phyloP scores from a whole-genome alignment of 2,797 vertebrate species.

The Sitta carolinensis region DNA sequence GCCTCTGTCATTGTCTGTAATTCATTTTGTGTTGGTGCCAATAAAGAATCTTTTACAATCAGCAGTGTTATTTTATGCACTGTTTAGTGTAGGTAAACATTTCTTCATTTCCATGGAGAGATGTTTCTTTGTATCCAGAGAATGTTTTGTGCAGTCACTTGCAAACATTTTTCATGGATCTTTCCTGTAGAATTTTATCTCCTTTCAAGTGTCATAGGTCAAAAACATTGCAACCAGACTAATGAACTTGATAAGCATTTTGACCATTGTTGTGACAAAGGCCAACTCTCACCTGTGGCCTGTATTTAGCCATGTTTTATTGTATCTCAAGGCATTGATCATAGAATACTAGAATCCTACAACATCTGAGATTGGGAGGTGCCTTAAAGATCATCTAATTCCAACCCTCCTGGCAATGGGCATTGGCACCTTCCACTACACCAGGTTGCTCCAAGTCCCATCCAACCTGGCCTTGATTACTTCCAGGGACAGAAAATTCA shows the following conservation, averaged over 20 bases:
- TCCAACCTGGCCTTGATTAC: neutral
- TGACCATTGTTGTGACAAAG: neutral
- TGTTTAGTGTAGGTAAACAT: neutral
- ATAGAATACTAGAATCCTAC: neutral
- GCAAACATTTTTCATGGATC: neutral
- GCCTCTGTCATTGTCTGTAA: neutral
- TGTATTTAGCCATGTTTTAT: neutral
- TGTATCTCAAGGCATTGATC: neutral
- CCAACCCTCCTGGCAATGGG: neutral
- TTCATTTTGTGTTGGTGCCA: neutral
- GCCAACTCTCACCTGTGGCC: neutral
- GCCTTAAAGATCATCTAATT: neutral
- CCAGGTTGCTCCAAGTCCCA: neutral
- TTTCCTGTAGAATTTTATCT: neutral
- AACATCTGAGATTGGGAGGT: fast-evolving
- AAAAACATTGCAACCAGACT: neutral
- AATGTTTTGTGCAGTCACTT: neutral
- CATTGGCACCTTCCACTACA: neutral
- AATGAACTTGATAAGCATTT: neutral
- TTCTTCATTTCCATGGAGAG: neutral
- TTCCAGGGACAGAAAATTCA: neutral
- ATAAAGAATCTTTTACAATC: neutral
- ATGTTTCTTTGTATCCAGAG: neutral
- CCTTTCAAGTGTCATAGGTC: neutral
- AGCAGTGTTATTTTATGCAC: neutral